A percentile compares a stretch with the other conserved stretches of the same genome.
Conservation (phyloP, 1,140 invertebrate species). For the Aphidius gifuensis region DNA sequence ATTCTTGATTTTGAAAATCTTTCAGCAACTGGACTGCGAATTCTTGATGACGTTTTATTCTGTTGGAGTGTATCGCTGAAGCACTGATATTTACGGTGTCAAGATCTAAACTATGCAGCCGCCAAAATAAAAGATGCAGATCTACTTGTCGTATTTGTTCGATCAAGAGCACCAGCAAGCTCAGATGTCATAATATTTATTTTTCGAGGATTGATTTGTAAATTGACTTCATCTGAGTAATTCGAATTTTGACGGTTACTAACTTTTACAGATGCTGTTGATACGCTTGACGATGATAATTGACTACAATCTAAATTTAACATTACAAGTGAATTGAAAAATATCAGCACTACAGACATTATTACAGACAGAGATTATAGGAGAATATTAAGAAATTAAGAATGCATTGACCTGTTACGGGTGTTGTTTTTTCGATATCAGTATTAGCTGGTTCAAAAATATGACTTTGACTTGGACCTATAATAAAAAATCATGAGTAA, state of each 20-base stretch:
- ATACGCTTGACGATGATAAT: not conserved
- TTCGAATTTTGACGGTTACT: not conserved
- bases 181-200: slow-evolving; percentile 14
- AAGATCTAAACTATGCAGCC: slow-evolving; percentile 12
- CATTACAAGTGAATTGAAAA: no score
- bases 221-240: slow-evolving; percentile 11
- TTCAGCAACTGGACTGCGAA: slow-evolving; percentile 30
- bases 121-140: slow-evolving; percentile 15
- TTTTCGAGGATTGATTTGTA: not conserved
- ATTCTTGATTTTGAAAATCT: slow-evolving; percentile 25
- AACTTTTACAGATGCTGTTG: not conserved
- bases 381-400: no score
- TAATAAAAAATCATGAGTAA: no score
- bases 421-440: no score
- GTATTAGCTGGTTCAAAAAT: no score
- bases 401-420: no score
- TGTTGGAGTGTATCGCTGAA: slow-evolving; percentile 5
- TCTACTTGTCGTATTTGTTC: slow-evolving; percentile 4
- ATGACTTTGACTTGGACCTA: no score
- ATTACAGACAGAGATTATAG: no score
- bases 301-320: not conserved
- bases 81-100: slow-evolving; percentile 14
- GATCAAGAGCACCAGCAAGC: slow-evolving; percentile 12
- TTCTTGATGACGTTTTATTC: slow-evolving; percentile 17
- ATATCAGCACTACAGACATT: no score